Evolutionary conservation across 2,113 vertebrate genomes (phyloP).

Genomic region (Phocoena sinus): DNA sequence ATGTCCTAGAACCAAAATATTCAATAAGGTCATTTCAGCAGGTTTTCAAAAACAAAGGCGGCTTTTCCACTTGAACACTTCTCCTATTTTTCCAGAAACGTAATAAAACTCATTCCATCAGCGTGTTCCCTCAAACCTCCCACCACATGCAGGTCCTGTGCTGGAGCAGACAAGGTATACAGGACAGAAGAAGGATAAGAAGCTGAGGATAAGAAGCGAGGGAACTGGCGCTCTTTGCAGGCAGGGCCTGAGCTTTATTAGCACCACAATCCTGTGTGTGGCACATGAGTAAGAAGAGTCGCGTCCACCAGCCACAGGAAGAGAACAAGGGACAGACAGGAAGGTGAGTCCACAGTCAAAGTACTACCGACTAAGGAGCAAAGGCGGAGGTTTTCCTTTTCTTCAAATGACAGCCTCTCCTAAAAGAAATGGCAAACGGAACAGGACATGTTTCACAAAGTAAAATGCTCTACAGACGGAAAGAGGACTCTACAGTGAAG

Average conservation of each 20-base stretch:
- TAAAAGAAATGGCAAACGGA: neutral
- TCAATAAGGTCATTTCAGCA: neutral
- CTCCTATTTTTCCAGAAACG: neutral
- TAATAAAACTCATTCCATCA: neutral
- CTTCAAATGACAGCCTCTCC: neutral
- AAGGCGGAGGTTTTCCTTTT: accelerated
- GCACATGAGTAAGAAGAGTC: neutral
- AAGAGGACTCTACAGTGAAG: neutral
- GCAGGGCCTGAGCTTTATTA: neutral
- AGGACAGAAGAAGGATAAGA: neutral
- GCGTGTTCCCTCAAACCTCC: neutral
- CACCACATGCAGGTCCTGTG: accelerated
- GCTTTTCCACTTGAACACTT: neutral
- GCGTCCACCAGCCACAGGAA: neutral
- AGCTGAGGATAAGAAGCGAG: neutral
- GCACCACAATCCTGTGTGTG: neutral
- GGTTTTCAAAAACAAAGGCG: neutral
- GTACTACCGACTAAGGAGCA: neutral
- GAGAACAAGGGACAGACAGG: neutral
- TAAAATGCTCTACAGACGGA: neutral
- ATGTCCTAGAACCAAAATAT: constrained; percentile 79
- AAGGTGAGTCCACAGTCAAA: accelerated
- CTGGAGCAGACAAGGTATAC: neutral
- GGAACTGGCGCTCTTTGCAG: accelerated
- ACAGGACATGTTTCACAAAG: neutral